Evolutionary conservation across 2,113 vertebrate species (phyloP), one percentile per base, ranked within the genome.

Genomic region (Alethe castanea): DNA sequence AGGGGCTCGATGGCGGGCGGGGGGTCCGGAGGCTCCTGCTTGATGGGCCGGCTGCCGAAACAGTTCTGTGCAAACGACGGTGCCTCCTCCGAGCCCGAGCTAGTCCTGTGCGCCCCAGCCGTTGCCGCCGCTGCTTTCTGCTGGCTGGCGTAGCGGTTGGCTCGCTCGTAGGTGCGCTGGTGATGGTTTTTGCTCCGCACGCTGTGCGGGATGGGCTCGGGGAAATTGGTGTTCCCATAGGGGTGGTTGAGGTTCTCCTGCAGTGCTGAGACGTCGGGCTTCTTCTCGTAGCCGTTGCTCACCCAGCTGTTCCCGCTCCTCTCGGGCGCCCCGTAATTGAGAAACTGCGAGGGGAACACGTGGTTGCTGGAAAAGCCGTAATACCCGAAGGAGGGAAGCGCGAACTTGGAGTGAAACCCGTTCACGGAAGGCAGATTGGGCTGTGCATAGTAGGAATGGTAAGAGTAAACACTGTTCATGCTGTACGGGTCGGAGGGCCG

Each of bases 361-460:
- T 98, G 98, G 96, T 98, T 99, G 94, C 97, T 98, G 95, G 98
- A 96, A 92, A 99, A 99, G 96, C 98, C 98, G 26, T 99, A 99
- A 95, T 99, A 99, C 94, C 98, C 97, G 5, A 98, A 98, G 35
- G 99, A 98, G 64, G 98, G 98, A 88, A 99, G 98, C 6, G 99
- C 80, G n/a, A 98, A 98, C 96, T 98, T 99, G 88, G 98, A 98
- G 97, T 99, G 99, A 97, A 98, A 99, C 96, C 98, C 98, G 8
- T 99, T 99, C 92, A 99, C 94, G 56, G 99, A 98, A 98, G 98
- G 97, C 92, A 99, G 98, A 97, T 98, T 97, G 96, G 99, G 98
- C 98, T 98, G 99, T 98, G 99, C 99, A 98, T 99, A 99, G 99
- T 98, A 99, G 96, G 98, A 98, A 96, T 99, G 98, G 94, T 98